Conservation (phyloP, 2,113 vertebrate species). For the Vulpes vulpes region DNA sequence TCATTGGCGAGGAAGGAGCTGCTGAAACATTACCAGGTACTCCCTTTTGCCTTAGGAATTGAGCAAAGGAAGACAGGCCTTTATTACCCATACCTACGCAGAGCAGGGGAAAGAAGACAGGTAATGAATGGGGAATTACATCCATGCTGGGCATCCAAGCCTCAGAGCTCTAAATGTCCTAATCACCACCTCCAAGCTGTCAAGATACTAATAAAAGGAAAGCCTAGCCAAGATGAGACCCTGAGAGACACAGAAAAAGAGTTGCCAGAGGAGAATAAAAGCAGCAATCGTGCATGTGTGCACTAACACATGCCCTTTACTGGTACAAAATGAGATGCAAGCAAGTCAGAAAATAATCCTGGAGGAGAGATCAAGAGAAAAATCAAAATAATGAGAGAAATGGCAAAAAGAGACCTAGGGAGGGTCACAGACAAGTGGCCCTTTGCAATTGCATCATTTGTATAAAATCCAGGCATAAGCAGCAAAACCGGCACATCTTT, state of each 20-base stretch:
- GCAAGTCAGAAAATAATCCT: not conserved
- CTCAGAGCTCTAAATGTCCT: conserved; percentile 25
- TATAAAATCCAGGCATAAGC: conserved; percentile 57
- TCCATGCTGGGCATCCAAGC: not conserved
- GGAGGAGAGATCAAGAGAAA: conserved; percentile 12
- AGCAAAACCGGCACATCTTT: conserved; percentile 71
- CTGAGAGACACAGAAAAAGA: not conserved
- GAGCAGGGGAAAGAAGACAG: not conserved
- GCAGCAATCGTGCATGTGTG: not conserved
- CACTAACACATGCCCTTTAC: not conserved
- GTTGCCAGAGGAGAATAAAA: not conserved
- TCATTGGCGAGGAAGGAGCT: not conserved
- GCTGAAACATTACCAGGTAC: not conserved
- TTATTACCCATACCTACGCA: not conserved
- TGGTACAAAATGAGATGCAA: not conserved
- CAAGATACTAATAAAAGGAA: not conserved
- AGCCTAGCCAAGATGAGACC: not conserved
- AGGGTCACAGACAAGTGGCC: not conserved
- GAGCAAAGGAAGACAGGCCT: not conserved
- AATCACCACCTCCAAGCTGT: not conserved
- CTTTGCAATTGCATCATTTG: not conserved
- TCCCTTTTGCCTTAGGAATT: not conserved
- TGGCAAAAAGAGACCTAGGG: not conserved
- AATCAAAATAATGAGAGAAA: not conserved
- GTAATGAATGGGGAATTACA: conserved; percentile 10